phyloP scores from a whole-genome alignment of 2,888 invertebrate species.

The Catocala fraxini region DNA sequence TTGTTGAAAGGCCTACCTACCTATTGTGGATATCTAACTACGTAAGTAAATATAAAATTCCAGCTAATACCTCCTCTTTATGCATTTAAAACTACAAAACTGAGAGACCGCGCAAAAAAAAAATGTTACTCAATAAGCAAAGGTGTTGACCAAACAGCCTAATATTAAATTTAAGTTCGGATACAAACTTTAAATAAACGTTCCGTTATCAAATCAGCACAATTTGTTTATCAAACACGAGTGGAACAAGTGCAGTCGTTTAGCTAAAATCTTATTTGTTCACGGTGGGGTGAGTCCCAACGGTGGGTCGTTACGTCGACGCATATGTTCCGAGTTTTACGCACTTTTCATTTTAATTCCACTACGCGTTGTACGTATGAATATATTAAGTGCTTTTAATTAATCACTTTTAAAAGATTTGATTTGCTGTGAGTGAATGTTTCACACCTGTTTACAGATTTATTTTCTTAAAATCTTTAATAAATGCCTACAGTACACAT shows the following conservation, averaged over 20 bases:
- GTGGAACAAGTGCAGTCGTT: slow-evolving; percentile 57
- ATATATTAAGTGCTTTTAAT: slow-evolving; percentile 30
- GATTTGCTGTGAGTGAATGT: neutral
- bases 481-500: too few species aligned
- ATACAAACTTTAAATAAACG: slow-evolving; percentile 27
- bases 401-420: slow-evolving; percentile 12
- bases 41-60: too few species aligned
- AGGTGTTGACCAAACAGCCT: slow-evolving; percentile 29
- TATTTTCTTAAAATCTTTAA: too few species aligned
- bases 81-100: neutral
- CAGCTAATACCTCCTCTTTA: too few species aligned
- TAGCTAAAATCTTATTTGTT: slow-evolving; percentile 63
- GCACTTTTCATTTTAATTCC: slow-evolving; percentile 82
- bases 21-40: too few species aligned
- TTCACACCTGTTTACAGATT: too few species aligned
- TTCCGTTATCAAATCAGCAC: slow-evolving; percentile 45
- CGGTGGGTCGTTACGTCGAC: slow-evolving; percentile 27
- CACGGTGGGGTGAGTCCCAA: slow-evolving; percentile 59
- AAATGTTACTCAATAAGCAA: slow-evolving; percentile 10
- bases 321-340: slow-evolving; percentile 81
- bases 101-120: neutral
- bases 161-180: slow-evolving; percentile 11
- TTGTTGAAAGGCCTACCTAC: too few species aligned
- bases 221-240: slow-evolving; percentile 47
- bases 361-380: slow-evolving; percentile 49